These are phyloP conservation scores for Clusia tigrina DNA, from an alignment of 2,888 invertebrate species.

Conservation along the genomic window DNA sequence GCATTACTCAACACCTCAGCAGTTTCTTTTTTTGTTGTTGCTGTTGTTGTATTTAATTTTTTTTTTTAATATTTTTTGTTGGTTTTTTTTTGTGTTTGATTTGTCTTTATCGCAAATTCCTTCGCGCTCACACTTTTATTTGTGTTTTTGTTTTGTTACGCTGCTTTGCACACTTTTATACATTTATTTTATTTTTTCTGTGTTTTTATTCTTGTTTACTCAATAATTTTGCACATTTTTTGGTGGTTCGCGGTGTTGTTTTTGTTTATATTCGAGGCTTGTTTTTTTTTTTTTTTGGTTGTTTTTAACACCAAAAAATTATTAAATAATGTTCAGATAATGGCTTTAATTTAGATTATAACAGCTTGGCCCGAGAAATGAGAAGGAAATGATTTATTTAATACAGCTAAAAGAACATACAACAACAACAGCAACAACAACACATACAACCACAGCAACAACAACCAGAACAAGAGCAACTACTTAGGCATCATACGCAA, in stretches of 20 bases:
- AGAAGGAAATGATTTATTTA: too few species aligned
- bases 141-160: conserved; percentile 18
- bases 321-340: conserved; percentile 2
- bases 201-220: conserved; percentile 18
- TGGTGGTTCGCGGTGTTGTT: too few species aligned
- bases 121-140: not conserved
- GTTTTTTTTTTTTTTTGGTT: conserved; percentile 6
- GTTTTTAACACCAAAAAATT: not conserved
- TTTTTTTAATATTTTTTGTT: conserved; percentile 9
- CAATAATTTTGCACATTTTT: conserved; percentile 13
- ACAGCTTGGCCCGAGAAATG: too few species aligned
- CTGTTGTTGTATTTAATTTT: conserved; percentile 22
- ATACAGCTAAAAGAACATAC: too few species aligned
- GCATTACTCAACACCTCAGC: conserved; percentile 27
- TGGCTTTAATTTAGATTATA: not conserved
- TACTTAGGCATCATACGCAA: not conserved
- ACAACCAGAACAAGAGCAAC: not conserved
- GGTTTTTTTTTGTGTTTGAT: conserved; percentile 7
- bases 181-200: conserved; percentile 5
- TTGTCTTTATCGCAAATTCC: conserved; percentile 9
- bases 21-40: conserved; percentile 13
- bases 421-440: not conserved
- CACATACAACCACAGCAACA: conserved; percentile 5
- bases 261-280: conserved; percentile 1
- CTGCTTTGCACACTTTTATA: conserved; percentile 17